Percentiles rank a stretch among this genome's conserved stretches.
These are phyloP conservation scores for Hippocampus abdominalis DNA, from an alignment of 2,113 vertebrate species.

Conservation along the genomic window DNA sequence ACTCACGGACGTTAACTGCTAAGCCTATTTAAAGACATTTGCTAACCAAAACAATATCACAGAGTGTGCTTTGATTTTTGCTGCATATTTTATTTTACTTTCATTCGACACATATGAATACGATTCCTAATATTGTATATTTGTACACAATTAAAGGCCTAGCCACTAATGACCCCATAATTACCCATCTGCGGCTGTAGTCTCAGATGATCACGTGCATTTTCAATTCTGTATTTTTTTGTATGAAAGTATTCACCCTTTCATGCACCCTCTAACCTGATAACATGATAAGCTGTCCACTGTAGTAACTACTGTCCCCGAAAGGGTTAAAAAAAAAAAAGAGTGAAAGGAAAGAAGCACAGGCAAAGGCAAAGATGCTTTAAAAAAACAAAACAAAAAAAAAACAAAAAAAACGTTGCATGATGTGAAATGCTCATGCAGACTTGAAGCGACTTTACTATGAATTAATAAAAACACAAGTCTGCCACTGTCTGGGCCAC, in stretches of 20 bases:
- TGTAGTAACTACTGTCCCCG: background rate
- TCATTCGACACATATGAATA: background rate
- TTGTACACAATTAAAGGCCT: background rate
- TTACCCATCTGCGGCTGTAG: background rate
- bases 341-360: background rate
- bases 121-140: background rate
- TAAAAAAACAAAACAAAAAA: slow-evolving; percentile 39
- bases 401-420: slow-evolving; percentile 32
- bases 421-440: slow-evolving; percentile 31
- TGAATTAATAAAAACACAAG: slow-evolving; percentile 59
- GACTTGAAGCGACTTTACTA: slow-evolving; percentile 46
- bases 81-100: background rate
- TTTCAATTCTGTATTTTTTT: background rate
- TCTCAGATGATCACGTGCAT: background rate
- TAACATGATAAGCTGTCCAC: no score
- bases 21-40: background rate
- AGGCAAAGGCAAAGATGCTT: slow-evolving; percentile 16
- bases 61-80: background rate
- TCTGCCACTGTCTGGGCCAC: slow-evolving; percentile 40
- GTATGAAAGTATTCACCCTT: background rate
- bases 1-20: background rate
- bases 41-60: background rate
- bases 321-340: background rate
- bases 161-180: background rate
- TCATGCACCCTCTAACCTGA: no score